phyloP scores from a whole-genome alignment of 2,888 invertebrate species.

The Clusia tigrina region DNA sequence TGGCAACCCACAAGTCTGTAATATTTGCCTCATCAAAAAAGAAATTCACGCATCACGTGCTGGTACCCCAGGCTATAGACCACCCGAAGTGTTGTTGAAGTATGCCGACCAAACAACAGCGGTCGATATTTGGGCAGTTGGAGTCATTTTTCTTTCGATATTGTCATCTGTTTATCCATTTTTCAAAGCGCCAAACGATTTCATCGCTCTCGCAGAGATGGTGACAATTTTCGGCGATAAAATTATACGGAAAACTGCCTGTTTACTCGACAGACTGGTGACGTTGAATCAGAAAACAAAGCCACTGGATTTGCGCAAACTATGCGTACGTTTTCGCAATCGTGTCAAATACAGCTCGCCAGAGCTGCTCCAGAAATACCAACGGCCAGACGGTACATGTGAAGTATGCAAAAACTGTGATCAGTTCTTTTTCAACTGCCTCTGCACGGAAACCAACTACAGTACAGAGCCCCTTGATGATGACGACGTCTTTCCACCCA shows the following conservation, averaged over 20 bases:
- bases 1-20: conserved; percentile 74
- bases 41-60: conserved; percentile 80
- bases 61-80: conserved; percentile 89
- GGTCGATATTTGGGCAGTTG: conserved; percentile 90
- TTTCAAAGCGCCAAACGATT: conserved; percentile 82
- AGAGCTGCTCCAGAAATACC: conserved; percentile 50
- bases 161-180: conserved; percentile 84
- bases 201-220: conserved; percentile 83
- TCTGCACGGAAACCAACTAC: conserved; percentile 59
- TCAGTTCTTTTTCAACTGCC: conserved; percentile 61
- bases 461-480: conserved; percentile 53
- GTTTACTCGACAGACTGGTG: conserved; percentile 69
- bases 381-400: conserved; percentile 48
- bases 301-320: conserved; percentile 65
- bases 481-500: conserved; percentile 69
- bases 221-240: conserved; percentile 79
- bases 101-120: conserved; percentile 81
- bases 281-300: conserved; percentile 67
- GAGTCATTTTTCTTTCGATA: conserved; percentile 81
- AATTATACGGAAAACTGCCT: conserved; percentile 73
- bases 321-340: conserved; percentile 64
- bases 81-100: conserved; percentile 86
- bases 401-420: conserved; percentile 62
- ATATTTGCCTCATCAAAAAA: conserved; percentile 71
- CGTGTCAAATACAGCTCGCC: conserved; percentile 57